These are phyloP conservation scores for Pavo muticus DNA, from an alignment of 2,113 vertebrate species.

Conservation along the genomic window DNA sequence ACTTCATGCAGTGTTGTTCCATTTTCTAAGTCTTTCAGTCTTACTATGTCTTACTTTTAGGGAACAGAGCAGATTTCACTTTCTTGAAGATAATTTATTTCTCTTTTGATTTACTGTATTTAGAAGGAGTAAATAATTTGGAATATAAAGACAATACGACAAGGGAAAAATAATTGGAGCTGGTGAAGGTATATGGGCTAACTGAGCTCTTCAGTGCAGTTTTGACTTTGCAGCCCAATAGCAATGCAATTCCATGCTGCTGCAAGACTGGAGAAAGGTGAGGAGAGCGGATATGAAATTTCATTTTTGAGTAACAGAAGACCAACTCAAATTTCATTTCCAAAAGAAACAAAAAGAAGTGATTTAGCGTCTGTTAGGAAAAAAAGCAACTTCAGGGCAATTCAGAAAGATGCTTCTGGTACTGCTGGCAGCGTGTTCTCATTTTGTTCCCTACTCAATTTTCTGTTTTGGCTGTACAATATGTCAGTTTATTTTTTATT, in stretches of 20 bases:
- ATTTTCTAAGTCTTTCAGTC: neutral
- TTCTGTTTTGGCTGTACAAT: neutral
- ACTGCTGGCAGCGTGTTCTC: neutral
- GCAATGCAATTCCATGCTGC: neutral
- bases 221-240: neutral
- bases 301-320: neutral
- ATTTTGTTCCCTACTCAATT: neutral
- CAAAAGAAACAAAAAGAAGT: neutral
- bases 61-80: fast-evolving
- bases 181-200: neutral
- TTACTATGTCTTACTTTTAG: neutral
- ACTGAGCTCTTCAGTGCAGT: neutral
- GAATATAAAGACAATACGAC: neutral
- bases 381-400: neutral
- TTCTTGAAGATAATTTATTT: neutral
- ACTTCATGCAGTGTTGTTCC: neutral
- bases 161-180: neutral
- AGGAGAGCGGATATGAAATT: neutral
- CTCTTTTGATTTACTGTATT: neutral
- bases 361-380: neutral
- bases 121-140: neutral
- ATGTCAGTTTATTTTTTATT: conserved; percentile 26
- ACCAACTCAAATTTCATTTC: neutral
- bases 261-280: neutral
- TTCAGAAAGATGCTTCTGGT: conserved; percentile 7